Percentiles rank a stretch among this genome's conserved stretches.
Conservation (phyloP, 2,797 vertebrate genomes). For the Acipenser transmontanus region DNA sequence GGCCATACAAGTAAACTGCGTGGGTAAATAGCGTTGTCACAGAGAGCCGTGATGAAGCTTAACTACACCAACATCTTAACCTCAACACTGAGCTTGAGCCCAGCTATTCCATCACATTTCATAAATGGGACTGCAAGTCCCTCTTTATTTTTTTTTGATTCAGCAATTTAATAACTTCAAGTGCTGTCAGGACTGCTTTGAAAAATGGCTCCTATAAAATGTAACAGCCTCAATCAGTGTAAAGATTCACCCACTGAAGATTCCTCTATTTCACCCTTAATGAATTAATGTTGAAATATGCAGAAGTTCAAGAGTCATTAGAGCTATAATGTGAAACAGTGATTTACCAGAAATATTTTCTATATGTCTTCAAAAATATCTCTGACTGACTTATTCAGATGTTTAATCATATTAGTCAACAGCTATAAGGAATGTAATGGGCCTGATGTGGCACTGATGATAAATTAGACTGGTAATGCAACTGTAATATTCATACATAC, state of each 20-base stretch:
- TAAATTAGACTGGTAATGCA: no score
- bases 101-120: conserved; percentile 57
- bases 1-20: conserved; percentile 59
- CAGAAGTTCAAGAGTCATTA: conserved; percentile 92
- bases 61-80: conserved; percentile 54
- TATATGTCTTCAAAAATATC: conserved; percentile 33
- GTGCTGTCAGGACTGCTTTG: conserved; percentile 95
- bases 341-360: conserved; percentile 62
- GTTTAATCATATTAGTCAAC: conserved; percentile 19
- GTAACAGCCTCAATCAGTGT: conserved; percentile 95
- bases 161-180: conserved; percentile 95
- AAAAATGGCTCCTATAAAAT: conserved; percentile 97
- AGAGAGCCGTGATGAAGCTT: conserved; percentile 51
- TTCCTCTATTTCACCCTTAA: conserved; percentile 81
- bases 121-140: conserved; percentile 59
- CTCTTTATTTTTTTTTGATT: conserved; percentile 63
- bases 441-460: no score
- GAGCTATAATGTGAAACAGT: conserved; percentile 72
- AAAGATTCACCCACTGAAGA: conserved; percentile 73
- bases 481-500: no score
- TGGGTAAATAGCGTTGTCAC: conserved; percentile 61
- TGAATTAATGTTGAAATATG: conserved; percentile 93
- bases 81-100: conserved; percentile 39
- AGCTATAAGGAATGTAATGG: no score
- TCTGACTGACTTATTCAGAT: conserved; percentile 28